Percentiles rank a stretch among this genome's conserved stretches.
phyloP scores from a whole-genome alignment of 2,888 invertebrate species.

The Megastigmus dorsalis region DNA sequence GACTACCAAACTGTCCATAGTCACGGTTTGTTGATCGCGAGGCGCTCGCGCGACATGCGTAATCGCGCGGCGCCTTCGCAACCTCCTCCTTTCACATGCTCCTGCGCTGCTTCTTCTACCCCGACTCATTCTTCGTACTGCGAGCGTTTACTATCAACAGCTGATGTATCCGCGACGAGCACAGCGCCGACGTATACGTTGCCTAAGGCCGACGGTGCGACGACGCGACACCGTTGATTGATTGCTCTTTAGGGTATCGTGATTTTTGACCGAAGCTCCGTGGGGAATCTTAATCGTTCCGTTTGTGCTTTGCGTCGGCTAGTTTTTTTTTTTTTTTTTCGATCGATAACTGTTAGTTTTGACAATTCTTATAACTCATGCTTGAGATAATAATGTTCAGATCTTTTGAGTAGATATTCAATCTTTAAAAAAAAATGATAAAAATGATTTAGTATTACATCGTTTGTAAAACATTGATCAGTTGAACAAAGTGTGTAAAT shows the following conservation, averaged over 20 bases:
- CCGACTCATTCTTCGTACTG: constrained; percentile 9
- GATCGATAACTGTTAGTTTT: no score
- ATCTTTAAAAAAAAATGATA: no score
- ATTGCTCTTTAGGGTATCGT: neutral
- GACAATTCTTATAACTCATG: no score
- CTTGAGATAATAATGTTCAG: no score
- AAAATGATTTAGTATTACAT: no score
- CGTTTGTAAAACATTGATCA: constrained; percentile 14
- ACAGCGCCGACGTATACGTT: neutral
- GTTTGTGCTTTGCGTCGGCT: no score
- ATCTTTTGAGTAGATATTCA: no score
- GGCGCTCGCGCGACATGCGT: constrained; percentile 31
- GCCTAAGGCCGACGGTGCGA: neutral
- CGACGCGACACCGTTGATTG: neutral
- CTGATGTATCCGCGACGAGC: neutral
- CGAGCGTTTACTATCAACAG: neutral
- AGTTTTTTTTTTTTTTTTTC: no score
- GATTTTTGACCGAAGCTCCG: neutral
- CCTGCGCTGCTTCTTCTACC: neutral
- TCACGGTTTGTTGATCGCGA: constrained; percentile 69
- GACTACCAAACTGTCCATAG: constrained; percentile 68
- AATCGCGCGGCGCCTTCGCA: constrained; percentile 30
- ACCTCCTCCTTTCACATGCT: neutral
- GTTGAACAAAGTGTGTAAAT: neutral
- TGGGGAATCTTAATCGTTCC: no score